Evolutionary conservation across 2,797 vertebrate species (phyloP).

Genomic region (Neosilurus hyrtlii): DNA sequence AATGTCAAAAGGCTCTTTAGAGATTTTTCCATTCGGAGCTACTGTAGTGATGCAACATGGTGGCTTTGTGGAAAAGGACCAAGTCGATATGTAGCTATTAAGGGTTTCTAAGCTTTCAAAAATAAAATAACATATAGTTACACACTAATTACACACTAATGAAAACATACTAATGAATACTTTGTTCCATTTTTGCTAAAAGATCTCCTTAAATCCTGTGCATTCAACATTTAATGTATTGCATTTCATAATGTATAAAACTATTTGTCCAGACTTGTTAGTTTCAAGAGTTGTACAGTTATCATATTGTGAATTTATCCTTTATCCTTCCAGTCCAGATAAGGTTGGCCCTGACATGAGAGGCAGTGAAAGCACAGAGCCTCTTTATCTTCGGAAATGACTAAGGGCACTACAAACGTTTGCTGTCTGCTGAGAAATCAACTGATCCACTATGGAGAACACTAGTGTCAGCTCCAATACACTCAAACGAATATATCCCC

Average conservation of each 20-base stretch:
- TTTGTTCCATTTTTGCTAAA: no score
- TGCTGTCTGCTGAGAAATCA: conserved; percentile 61
- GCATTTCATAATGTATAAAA: background rate
- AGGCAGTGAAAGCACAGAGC: conserved; percentile 51
- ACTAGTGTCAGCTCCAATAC: conserved; percentile 63
- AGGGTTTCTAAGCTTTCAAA: no score
- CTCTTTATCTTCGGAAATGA: conserved; percentile 64
- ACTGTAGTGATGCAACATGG: no score
- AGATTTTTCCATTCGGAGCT: no score
- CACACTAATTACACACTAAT: no score
- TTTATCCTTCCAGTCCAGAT: conserved; percentile 18
- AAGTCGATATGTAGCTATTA: no score
- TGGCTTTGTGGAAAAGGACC: no score
- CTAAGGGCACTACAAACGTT: conserved; percentile 57
- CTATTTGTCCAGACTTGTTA: background rate
- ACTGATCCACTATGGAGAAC: conserved; percentile 62
- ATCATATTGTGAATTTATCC: conserved; percentile 21
- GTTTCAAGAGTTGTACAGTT: conserved; percentile 7
- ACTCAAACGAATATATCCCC: conserved; percentile 54
- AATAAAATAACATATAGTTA: no score
- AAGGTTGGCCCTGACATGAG: conserved; percentile 13
- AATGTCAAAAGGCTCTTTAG: no score
- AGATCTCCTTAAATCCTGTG: no score
- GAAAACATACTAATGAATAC: no score
- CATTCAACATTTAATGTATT: background rate